phyloP scores from a whole-genome alignment of 1,140 invertebrate species.

The Aporrectodea caliginosa region DNA sequence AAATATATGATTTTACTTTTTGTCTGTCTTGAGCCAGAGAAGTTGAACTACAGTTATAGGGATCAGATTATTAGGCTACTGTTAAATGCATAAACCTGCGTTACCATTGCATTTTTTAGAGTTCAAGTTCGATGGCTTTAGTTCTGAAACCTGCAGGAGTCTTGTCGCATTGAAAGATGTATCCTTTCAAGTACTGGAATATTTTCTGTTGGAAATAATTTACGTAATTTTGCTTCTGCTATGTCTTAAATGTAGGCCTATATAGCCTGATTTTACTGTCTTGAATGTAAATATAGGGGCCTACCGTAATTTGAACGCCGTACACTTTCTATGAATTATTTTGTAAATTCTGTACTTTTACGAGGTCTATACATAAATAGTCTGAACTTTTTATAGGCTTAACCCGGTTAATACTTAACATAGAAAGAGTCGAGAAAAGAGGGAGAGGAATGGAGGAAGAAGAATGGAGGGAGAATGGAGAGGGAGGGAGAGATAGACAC shows the following conservation, averaged over 20 bases:
- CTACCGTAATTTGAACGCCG: background rate
- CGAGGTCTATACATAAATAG: background rate
- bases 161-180: slow-evolving; percentile 95
- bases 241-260: background rate
- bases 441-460: too few species aligned
- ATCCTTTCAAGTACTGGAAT: slow-evolving; percentile 45
- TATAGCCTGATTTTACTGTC: background rate
- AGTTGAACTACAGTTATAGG: background rate
- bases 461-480: too few species aligned
- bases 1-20: background rate
- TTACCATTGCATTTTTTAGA: slow-evolving; percentile 62
- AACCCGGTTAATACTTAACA: too few species aligned
- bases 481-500: too few species aligned
- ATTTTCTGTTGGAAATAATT: background rate
- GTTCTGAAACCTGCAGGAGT: slow-evolving; percentile 84
- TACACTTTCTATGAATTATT: background rate
- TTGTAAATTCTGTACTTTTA: background rate
- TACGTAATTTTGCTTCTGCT: too few species aligned
- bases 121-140: slow-evolving; percentile 77
- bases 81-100: background rate
- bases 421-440: too few species aligned
- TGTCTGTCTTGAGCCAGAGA: background rate
- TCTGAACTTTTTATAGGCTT: too few species aligned
- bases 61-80: background rate
- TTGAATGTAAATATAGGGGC: background rate